A percentile compares a stretch with the other conserved stretches of the same genome.
These are phyloP conservation scores for Drosophila quinaria DNA, from an alignment of 2,888 invertebrate genomes.

Conservation along the genomic window DNA sequence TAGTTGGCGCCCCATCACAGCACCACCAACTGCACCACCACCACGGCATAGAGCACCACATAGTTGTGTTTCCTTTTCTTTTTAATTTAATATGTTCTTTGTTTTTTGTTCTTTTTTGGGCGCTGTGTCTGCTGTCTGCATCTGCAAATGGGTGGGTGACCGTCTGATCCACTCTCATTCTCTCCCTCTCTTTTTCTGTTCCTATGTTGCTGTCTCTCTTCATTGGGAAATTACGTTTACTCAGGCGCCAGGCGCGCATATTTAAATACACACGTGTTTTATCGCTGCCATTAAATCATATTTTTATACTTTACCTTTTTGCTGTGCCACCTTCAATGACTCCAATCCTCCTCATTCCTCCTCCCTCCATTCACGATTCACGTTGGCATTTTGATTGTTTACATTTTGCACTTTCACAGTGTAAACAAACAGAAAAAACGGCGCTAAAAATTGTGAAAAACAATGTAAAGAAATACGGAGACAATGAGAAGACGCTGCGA, in stretches of 20 bases:
- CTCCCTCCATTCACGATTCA: slow-evolving; percentile 19
- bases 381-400: slow-evolving; percentile 83
- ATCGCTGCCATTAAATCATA: slow-evolving; percentile 86
- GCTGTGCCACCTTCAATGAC: slow-evolving; percentile 66
- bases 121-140: slow-evolving; percentile 46
- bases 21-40: slow-evolving; percentile 1
- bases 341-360: slow-evolving; percentile 7
- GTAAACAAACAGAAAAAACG: slow-evolving; percentile 72
- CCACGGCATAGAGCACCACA: slow-evolving; percentile 11
- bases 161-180: slow-evolving; percentile 38
- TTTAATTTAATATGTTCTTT: slow-evolving; percentile 77
- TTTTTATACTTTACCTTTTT: slow-evolving; percentile 83
- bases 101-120: slow-evolving; percentile 64
- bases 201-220: slow-evolving; percentile 29
- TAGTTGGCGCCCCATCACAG: slow-evolving; percentile 47
- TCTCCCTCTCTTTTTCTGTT: background rate
- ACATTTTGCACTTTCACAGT: slow-evolving; percentile 83
- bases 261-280: slow-evolving; percentile 86
- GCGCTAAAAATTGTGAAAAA: slow-evolving; percentile 75
- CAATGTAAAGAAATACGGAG: slow-evolving; percentile 47
- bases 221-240: slow-evolving; percentile 85
- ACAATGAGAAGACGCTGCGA: slow-evolving; percentile 29
- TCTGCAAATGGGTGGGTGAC: slow-evolving; percentile 43
- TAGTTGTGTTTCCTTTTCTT: slow-evolving; percentile 65
- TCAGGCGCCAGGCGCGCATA: slow-evolving; percentile 85